Base-by-base conservation (phyloP, 2,113 vertebrate species). In the Fulmarus glacialis region DNA sequence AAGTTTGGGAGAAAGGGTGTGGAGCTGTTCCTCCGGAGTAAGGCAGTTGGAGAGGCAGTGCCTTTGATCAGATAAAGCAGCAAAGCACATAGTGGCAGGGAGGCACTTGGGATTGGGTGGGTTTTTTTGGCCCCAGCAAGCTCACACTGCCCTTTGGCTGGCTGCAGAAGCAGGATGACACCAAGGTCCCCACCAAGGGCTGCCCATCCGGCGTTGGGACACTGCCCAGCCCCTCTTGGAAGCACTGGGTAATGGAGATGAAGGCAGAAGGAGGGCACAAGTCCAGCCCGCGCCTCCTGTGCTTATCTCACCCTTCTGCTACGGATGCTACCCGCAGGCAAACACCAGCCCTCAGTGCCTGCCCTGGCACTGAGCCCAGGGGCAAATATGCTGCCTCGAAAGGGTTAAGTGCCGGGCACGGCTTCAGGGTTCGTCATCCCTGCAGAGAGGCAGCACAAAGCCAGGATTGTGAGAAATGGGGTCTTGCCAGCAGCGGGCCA, bases 391-490 rank as follows among this genome's bases (percentile, higher is more conserved):
- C 59, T 3, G 3, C n/a, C 55, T 48, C 0, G 34, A 94, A 96
- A 91, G 93, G 83, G 97, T 97, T 97, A 98, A 97, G 27, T 5
- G 0, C 40, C n/a, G 36, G 63, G 89, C 93, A 95, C 84, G 21
- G 93, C 73, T 90, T 87, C 87, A 62, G 95, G 83, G 79, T 93
- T 94, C 21, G 2, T 86, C 91, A 71, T 92, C 84, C 77, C 87
- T 24, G 87, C 77, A 43, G 67, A 92, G 75, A 85, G 68, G 82
- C 95, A 95, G 62, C 89, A 98, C 97, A 98, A 98, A 97, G 97
- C 94, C 67, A 73, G 94, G 93, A 97, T 97, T 98, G 97, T 97
- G 81, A 97, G 91, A 96, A 96, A 97, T 8, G 64, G 70, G 90
- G 88, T 93, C 94, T 92, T 94, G 97, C 93, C 94, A 95, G 81